Evolutionary conservation across 1,140 invertebrate genomes (phyloP).

Genomic region (Patella vulgata): DNA sequence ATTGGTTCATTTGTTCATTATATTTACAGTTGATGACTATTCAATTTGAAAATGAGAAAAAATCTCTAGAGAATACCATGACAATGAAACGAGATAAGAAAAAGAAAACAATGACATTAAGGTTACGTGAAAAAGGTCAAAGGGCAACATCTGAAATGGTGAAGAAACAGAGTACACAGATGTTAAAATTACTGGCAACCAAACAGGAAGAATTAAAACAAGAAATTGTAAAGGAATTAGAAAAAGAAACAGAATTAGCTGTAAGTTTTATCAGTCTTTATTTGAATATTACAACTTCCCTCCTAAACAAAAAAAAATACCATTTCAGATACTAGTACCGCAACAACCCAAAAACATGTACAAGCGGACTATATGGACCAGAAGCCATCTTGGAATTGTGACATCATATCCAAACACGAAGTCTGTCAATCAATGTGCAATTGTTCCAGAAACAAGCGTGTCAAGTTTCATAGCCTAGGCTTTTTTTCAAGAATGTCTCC

Average conservation of each 20-base stretch:
- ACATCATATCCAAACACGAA: too few relatives aligned
- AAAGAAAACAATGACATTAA: conserved; percentile 56
- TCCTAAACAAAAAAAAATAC: too few relatives aligned
- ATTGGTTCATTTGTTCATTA: conserved; percentile 2
- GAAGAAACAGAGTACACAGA: conserved; percentile 62
- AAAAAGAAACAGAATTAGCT: conserved; percentile 7
- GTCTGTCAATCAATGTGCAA: too few relatives aligned
- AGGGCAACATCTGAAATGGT: conserved; percentile 58
- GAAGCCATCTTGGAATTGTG: too few relatives aligned
- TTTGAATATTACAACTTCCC: too few relatives aligned
- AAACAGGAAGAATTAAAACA: conserved; percentile 62
- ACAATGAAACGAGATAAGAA: conserved; percentile 58
- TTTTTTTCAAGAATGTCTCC: too few relatives aligned
- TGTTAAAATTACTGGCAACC: conserved; percentile 59
- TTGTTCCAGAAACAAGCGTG: too few relatives aligned
- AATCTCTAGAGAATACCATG: conserved; percentile 59
- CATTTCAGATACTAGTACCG: too few relatives aligned
- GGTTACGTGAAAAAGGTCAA: conserved; percentile 62
- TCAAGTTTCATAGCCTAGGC: too few relatives aligned
- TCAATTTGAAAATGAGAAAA: conserved; percentile 64
- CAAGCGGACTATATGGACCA: too few relatives aligned
- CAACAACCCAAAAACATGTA: too few relatives aligned
- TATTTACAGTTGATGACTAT: conserved; percentile 54
- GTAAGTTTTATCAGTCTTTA: too few relatives aligned
- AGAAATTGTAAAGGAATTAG: conserved; percentile 53